Percentiles rank a stretch among this genome's conserved stretches.
Evolutionary conservation across 2,888 invertebrate genomes (phyloP).

Genomic region (Drosophila fulvimacula): DNA sequence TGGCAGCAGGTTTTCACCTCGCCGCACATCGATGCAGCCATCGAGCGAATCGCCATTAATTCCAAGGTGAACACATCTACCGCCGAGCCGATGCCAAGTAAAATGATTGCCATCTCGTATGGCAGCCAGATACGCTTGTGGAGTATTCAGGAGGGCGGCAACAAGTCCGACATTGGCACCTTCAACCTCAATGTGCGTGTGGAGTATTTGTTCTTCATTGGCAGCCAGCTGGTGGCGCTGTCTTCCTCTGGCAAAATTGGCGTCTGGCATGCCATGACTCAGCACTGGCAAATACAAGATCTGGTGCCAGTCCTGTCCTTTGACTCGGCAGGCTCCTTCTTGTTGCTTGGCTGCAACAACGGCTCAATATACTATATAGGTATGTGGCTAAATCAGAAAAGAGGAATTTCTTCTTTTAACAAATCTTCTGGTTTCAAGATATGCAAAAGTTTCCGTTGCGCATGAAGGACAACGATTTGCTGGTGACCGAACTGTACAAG

Average conservation of each 20-base stretch:
- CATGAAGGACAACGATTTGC: conserved; percentile 99
- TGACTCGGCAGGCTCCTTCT: conserved; percentile 98
- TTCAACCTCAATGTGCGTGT: conserved; percentile 96
- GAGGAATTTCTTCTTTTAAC: not conserved
- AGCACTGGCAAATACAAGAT: conserved; percentile 99
- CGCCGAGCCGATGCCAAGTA: conserved; percentile 87
- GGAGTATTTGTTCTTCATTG: conserved; percentile 98
- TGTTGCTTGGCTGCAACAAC: conserved; percentile 97
- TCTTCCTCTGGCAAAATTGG: conserved; percentile 97
- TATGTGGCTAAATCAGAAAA: conserved; percentile 83
- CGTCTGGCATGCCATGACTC: conserved; percentile 99
- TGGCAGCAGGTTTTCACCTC: conserved; percentile 98
- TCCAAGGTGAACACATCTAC: conserved; percentile 86
- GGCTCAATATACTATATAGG: conserved; percentile 99
- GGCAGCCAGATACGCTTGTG: conserved; percentile 91
- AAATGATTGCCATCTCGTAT: conserved; percentile 94
- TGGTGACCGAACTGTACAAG: conserved; percentile 97
- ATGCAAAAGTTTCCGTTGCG: conserved; percentile 99
- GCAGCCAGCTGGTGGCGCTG: conserved; percentile 98
- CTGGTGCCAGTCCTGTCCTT: conserved; percentile 97
- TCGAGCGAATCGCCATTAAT: conserved; percentile 97
- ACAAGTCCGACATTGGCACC: conserved; percentile 91
- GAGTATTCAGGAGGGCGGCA: conserved; percentile 92
- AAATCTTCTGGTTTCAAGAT: conserved; percentile 86
- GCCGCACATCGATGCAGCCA: conserved; percentile 93